Percentiles rank a stretch among this genome's conserved stretches.
Conservation (phyloP, 1,140 invertebrate species). For the Druon quercuslanigerum region DNA sequence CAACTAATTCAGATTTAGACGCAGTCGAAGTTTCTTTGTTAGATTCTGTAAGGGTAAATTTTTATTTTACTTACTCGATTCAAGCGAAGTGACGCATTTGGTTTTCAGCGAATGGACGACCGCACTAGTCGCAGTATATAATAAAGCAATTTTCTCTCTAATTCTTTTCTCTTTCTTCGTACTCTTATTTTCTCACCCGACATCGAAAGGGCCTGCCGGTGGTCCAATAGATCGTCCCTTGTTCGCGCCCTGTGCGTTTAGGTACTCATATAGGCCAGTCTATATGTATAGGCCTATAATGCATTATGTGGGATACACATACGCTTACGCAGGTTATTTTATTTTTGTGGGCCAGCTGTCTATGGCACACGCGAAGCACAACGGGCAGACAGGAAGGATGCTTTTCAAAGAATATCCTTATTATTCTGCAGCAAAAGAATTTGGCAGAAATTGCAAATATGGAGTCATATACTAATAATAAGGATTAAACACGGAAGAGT, state of each 20-base stretch:
- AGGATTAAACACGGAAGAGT: too few species aligned
- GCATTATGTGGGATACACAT: neutral
- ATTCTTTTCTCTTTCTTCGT: constrained; percentile 19
- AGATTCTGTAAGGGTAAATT: neutral
- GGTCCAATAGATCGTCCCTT: constrained; percentile 27
- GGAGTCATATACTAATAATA: too few species aligned
- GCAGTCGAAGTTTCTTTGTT: neutral
- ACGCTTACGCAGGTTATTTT: constrained; percentile 7
- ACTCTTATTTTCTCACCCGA: constrained; percentile 23
- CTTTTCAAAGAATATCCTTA: neutral
- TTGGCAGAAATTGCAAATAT: neutral
- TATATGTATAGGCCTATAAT: neutral
- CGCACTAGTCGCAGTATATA: constrained; percentile 16
- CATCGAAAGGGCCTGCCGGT: constrained; percentile 10
- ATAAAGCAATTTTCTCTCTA: constrained; percentile 31
- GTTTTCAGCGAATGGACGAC: constrained; percentile 9
- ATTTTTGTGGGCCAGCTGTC: constrained; percentile 42
- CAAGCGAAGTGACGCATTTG: neutral
- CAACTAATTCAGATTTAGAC: too few species aligned
- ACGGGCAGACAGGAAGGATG: constrained; percentile 42
- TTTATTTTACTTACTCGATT: neutral
- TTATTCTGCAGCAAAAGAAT: neutral
- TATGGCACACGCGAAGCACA: constrained; percentile 38
- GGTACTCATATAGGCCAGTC: neutral
- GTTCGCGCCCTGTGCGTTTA: constrained; percentile 14